phyloP scores from a whole-genome alignment of 2,888 invertebrate species.

The Tipula unca region DNA sequence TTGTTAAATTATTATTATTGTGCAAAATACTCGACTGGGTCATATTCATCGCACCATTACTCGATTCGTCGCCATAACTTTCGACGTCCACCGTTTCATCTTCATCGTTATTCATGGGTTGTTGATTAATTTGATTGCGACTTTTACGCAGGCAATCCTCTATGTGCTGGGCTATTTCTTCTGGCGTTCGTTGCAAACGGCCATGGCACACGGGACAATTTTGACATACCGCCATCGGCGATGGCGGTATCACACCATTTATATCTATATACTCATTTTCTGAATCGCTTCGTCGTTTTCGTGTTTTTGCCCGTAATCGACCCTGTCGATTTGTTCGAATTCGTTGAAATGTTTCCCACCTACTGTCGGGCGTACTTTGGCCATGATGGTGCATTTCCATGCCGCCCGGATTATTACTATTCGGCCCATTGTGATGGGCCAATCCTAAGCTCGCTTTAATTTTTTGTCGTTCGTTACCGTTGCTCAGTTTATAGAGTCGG shows the following conservation, averaged over 20 bases:
- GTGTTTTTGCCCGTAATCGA: conserved; percentile 55
- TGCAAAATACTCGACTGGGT: conserved; percentile 22
- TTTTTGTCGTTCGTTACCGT: conserved; percentile 38
- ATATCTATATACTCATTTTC: conserved; percentile 28
- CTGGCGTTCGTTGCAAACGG: conserved; percentile 47
- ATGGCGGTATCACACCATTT: conserved; percentile 17
- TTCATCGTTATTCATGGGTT: conserved; percentile 42
- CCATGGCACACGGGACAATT: conserved; percentile 59
- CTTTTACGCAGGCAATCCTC: conserved; percentile 54
- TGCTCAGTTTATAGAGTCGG: conserved; percentile 52
- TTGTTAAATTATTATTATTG: conserved; percentile 22
- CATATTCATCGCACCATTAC: conserved; percentile 32
- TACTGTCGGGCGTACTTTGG: conserved; percentile 45
- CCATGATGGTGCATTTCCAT: conserved; percentile 29
- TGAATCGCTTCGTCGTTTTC: conserved; percentile 52
- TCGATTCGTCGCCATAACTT: conserved; percentile 44
- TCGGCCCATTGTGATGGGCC: conserved; percentile 20
- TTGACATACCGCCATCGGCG: conserved; percentile 38
- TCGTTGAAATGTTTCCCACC: conserved; percentile 61
- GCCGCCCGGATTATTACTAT: conserved; percentile 28
- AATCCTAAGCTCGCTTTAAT: conserved; percentile 22
- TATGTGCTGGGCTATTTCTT: conserved; percentile 54
- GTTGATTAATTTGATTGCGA: conserved; percentile 22
- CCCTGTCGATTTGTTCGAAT: conserved; percentile 62
- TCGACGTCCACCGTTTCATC: conserved; percentile 63